Conservation (phyloP, 2,888 invertebrate genomes). For the Monochamus alternatus region DNA sequence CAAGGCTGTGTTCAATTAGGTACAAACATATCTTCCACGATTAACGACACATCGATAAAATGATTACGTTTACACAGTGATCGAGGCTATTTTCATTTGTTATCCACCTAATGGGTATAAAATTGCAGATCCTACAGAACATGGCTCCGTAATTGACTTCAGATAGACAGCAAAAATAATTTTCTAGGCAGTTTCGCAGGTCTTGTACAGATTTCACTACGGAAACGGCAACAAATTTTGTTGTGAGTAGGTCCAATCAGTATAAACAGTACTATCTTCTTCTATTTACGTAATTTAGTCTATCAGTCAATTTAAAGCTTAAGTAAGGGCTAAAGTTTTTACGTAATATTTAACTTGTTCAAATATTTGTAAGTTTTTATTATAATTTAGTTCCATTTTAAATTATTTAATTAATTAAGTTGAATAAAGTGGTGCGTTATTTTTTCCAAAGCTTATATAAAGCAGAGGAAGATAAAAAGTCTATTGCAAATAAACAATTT, state of each 20-base stretch:
- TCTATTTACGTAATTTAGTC: background rate
- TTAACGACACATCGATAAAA: background rate
- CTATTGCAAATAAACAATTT: too few relatives aligned
- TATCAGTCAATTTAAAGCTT: background rate
- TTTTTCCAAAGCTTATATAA: too few relatives aligned
- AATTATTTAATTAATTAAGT: too few relatives aligned
- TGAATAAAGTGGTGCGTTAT: too few relatives aligned
- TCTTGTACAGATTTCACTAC: background rate
- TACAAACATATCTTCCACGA: background rate
- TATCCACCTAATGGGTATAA: background rate
- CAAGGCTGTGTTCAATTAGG: too few relatives aligned
- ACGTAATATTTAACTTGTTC: too few relatives aligned
- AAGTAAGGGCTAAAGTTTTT: background rate
- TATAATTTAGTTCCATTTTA: too few relatives aligned
- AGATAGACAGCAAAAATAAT: background rate
- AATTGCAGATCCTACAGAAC: background rate
- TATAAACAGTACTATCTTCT: background rate
- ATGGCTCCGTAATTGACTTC: background rate
- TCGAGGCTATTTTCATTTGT: constrained; percentile 1
- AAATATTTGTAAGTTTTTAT: too few relatives aligned
- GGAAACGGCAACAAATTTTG: background rate
- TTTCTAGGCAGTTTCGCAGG: background rate
- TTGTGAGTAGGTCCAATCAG: background rate
- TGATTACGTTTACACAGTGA: background rate
- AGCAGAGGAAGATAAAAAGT: too few relatives aligned